phyloP scores from a whole-genome alignment of 2,888 invertebrate genomes.

The Volucella inflata region DNA sequence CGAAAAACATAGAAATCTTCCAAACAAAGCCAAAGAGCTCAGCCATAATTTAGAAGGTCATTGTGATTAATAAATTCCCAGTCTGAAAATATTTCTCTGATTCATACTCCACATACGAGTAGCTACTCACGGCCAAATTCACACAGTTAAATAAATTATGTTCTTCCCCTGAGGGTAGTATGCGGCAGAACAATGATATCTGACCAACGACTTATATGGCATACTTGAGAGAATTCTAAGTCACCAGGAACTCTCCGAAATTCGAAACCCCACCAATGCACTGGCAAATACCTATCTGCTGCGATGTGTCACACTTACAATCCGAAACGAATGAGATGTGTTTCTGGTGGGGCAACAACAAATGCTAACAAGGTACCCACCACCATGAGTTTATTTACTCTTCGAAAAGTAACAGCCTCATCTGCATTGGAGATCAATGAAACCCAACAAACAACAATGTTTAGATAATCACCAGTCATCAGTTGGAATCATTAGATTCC shows the following conservation, averaged over 20 bases:
- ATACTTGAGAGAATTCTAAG: constrained; percentile 56
- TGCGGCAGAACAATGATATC: constrained; percentile 43
- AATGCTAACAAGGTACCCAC: constrained; percentile 45
- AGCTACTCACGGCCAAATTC: constrained; percentile 44
- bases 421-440: constrained; percentile 62
- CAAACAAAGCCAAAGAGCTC: constrained; percentile 51
- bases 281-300: constrained; percentile 34
- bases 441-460: constrained; percentile 31
- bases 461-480: constrained; percentile 71
- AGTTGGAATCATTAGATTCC: constrained; percentile 66
- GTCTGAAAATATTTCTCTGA: constrained; percentile 51
- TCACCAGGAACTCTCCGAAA: constrained; percentile 49
- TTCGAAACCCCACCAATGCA: constrained; percentile 34
- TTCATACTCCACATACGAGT: constrained; percentile 63
- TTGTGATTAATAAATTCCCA: constrained; percentile 65
- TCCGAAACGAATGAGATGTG: constrained; percentile 29
- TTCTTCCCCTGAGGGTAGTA: constrained; percentile 32
- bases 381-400: constrained; percentile 40
- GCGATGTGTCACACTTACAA: constrained; percentile 60
- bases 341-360: constrained; percentile 34
- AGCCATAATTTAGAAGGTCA: constrained; percentile 49
- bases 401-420: constrained; percentile 48
- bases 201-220: constrained; percentile 47
- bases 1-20: constrained; percentile 14
- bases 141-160: constrained; percentile 60